Conservation (phyloP, 2,113 vertebrate genomes). For the Ovibos moschatus region DNA sequence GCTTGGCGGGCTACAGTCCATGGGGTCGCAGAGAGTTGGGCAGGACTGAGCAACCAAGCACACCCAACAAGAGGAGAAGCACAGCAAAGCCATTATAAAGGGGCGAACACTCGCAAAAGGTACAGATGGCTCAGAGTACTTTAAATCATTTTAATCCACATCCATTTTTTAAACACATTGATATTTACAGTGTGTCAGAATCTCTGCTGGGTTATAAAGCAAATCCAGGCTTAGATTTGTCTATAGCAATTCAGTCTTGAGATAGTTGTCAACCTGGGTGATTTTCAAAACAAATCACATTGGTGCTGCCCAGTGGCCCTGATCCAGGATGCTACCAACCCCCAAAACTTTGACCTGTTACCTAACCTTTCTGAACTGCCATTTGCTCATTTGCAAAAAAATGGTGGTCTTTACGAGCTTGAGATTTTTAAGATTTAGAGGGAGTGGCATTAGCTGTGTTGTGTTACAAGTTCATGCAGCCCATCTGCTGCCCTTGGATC, state of each 20-base stretch:
- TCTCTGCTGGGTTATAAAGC: background rate
- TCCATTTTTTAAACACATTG: background rate
- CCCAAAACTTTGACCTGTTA: background rate
- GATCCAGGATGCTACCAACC: rapidly evolving
- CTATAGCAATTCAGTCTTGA: background rate
- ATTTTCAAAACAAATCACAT: background rate
- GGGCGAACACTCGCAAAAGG: background rate
- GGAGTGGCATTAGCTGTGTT: background rate
- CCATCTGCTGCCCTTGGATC: background rate
- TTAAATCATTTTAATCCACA: background rate
- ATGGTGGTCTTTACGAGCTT: background rate
- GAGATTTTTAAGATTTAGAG: background rate
- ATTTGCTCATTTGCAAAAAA: background rate
- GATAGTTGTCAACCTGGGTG: background rate
- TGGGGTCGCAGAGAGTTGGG: rapidly evolving
- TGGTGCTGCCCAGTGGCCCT: background rate
- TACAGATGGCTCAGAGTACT: background rate
- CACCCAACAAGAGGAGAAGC: background rate
- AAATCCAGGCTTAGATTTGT: background rate
- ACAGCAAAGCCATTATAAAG: background rate
- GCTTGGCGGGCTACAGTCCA: background rate
- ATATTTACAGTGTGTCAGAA: background rate
- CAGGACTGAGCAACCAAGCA: background rate
- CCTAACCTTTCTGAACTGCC: background rate
- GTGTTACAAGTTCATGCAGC: background rate